Conservation (phyloP, 2,888 invertebrate genomes). For the Schizotus pectinicornis region DNA sequence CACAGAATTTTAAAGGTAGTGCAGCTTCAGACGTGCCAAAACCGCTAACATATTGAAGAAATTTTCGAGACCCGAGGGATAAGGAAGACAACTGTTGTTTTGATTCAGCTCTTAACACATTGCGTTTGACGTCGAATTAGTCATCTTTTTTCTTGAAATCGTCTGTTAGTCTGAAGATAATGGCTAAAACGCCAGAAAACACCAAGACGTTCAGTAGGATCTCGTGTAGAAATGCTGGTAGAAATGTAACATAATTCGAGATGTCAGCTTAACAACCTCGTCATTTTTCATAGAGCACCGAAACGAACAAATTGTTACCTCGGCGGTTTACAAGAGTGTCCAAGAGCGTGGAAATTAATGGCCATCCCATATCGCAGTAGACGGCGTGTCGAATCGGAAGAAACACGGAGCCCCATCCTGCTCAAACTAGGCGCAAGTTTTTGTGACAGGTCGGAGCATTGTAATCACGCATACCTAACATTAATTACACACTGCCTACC, state of each 20-base stretch:
- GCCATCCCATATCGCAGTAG: slow-evolving; percentile 30
- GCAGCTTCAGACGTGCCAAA: too few relatives aligned
- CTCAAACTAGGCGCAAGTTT: slow-evolving; percentile 22
- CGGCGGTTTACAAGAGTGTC: background rate
- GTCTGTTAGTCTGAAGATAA: too few relatives aligned
- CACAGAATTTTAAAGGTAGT: too few relatives aligned
- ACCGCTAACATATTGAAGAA: too few relatives aligned
- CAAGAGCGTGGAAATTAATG: slow-evolving; percentile 24
- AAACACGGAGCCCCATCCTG: slow-evolving; percentile 21
- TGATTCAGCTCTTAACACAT: too few relatives aligned
- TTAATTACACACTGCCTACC: slow-evolving; percentile 40
- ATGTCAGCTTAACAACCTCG: background rate
- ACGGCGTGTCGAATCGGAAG: slow-evolving; percentile 39
- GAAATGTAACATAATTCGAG: slow-evolving; percentile 14
- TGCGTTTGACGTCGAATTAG: too few relatives aligned
- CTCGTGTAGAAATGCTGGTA: background rate
- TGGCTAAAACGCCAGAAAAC: too few relatives aligned
- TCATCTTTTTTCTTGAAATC: too few relatives aligned
- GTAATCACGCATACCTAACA: slow-evolving; percentile 41
- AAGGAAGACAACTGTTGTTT: too few relatives aligned
- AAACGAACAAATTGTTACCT: slow-evolving; percentile 17
- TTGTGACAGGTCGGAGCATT: slow-evolving; percentile 28
- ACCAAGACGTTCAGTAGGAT: too few relatives aligned
- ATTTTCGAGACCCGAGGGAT: too few relatives aligned
- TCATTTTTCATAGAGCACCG: slow-evolving; percentile 26